Conservation (phyloP, 37 sponge, comb jelly and placozoan species). For the Hormiphora californensis region DNA sequence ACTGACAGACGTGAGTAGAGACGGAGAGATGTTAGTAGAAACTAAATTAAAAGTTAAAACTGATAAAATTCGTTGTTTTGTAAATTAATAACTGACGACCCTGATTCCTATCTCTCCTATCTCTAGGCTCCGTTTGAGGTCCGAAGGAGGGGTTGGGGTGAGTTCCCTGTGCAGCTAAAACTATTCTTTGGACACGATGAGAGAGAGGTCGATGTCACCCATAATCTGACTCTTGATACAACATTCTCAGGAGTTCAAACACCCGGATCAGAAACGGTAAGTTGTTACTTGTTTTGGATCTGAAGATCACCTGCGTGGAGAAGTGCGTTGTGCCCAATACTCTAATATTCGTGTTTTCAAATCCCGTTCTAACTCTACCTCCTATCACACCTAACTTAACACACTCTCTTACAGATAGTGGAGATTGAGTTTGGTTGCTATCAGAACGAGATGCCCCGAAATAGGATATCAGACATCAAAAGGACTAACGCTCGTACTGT, state of each 20-base stretch:
- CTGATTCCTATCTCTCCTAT: no score
- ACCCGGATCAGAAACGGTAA: constrained; percentile 42
- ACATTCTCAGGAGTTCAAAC: constrained; percentile 43
- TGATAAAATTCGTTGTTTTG: background rate
- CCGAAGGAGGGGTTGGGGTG: constrained; percentile 44
- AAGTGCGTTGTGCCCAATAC: no score
- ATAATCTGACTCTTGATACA: constrained; percentile 13
- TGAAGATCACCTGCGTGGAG: no score
- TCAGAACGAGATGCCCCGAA: background rate
- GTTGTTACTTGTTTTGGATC: no score
- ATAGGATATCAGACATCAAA: background rate
- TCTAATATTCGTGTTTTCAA: no score
- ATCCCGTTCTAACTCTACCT: no score
- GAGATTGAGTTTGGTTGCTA: background rate
- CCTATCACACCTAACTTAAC: background rate
- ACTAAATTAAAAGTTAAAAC: background rate
- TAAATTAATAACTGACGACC: no score
- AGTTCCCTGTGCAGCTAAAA: constrained; percentile 44
- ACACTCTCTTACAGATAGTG: background rate
- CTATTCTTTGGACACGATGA: background rate
- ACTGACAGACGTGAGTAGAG: constrained; percentile 2
- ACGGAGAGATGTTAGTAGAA: background rate
- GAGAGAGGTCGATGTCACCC: background rate
- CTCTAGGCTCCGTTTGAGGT: constrained; percentile 49
- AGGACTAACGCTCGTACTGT: background rate